These are phyloP conservation scores for Ochotona princeps DNA, from an alignment of 2,113 vertebrate species.

Conservation along the genomic window DNA sequence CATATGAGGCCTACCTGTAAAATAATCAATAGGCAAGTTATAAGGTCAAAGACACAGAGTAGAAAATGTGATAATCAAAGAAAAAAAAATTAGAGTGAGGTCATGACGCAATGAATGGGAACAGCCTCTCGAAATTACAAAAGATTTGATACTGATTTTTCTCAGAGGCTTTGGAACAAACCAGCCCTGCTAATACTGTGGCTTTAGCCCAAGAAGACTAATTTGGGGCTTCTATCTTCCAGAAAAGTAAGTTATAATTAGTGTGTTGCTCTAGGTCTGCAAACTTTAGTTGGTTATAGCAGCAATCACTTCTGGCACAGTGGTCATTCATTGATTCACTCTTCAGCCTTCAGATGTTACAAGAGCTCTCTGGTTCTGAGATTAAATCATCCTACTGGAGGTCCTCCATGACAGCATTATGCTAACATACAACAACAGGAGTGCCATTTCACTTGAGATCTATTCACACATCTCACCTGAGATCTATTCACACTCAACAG, in stretches of 20 bases:
- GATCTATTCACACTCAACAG: background rate
- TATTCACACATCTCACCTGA: background rate
- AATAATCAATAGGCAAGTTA: too few relatives aligned
- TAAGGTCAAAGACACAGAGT: background rate
- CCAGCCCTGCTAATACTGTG: background rate
- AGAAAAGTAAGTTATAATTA: background rate
- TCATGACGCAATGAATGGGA: background rate
- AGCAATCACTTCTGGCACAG: background rate
- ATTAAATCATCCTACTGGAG: background rate
- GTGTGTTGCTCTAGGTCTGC: background rate
- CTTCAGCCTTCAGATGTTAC: background rate
- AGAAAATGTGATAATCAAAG: background rate
- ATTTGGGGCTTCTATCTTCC: background rate
- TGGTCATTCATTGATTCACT: background rate
- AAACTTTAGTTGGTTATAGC: background rate
- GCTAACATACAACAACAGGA: background rate
- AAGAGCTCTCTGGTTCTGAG: background rate
- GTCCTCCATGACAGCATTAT: background rate
- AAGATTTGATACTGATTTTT: too few relatives aligned
- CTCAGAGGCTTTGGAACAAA: background rate
- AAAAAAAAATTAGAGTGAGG: background rate
- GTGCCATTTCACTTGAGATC: background rate
- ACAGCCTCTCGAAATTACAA: background rate
- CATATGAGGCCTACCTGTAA: too few relatives aligned
- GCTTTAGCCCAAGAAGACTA: background rate